phyloP scores from a whole-genome alignment of 1,140 invertebrate species.

The Ganaspis sp. region DNA sequence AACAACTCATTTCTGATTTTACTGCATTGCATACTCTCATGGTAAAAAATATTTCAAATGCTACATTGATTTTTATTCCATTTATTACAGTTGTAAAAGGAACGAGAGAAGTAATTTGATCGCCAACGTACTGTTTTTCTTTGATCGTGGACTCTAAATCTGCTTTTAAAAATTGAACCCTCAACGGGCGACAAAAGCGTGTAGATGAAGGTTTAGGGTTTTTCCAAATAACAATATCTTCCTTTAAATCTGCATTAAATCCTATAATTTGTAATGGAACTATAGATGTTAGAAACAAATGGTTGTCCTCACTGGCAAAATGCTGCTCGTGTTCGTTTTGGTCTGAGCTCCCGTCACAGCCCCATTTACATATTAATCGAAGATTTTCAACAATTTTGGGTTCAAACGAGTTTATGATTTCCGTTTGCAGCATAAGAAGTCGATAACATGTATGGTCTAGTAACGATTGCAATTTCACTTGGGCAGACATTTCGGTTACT shows the following conservation, averaged over 20 bases:
- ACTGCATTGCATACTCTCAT: background rate
- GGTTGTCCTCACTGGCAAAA: background rate
- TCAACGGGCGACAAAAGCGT: background rate
- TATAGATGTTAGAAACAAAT: background rate
- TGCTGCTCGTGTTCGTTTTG: background rate
- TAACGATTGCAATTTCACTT: slow-evolving; percentile 46
- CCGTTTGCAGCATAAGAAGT: slow-evolving; percentile 30
- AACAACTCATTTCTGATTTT: background rate
- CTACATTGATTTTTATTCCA: background rate
- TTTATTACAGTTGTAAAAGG: background rate
- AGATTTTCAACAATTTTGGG: background rate
- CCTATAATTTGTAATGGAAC: background rate
- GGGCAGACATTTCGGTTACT: slow-evolving; percentile 39
- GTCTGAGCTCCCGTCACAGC: background rate
- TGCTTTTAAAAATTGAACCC: background rate
- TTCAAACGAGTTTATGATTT: slow-evolving; percentile 41
- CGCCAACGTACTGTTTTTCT: background rate
- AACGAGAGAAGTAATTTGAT: background rate
- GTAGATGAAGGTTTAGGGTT: background rate
- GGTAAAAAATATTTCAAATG: background rate
- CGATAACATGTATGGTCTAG: slow-evolving; percentile 43
- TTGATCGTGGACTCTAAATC: background rate
- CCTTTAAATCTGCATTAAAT: background rate
- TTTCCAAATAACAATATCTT: background rate
- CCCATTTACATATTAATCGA: background rate